Percentiles rank a stretch among this genome's conserved stretches.
phyloP scores from a whole-genome alignment of 2,797 vertebrate species.

The Gymnopithys bicolor region DNA sequence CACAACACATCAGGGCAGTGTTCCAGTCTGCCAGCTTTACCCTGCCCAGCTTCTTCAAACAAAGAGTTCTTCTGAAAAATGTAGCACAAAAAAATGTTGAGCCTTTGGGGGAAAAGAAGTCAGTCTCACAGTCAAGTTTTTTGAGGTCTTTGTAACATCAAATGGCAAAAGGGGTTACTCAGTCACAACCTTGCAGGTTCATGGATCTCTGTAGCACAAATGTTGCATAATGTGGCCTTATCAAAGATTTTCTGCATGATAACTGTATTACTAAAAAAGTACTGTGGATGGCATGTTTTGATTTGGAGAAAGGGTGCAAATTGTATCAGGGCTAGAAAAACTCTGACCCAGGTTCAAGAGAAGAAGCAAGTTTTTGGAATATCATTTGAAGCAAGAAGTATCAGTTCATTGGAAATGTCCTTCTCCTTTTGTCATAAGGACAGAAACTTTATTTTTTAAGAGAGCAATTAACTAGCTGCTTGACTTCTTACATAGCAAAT shows the following conservation, averaged over 20 bases:
- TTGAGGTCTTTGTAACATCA: conserved; percentile 36
- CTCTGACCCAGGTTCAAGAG: conserved; percentile 68
- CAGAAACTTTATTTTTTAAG: conserved; percentile 40
- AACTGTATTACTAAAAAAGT: conserved; percentile 62
- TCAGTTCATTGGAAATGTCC: conserved; percentile 48
- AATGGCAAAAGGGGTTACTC: conserved; percentile 34
- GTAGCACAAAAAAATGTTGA: conserved; percentile 55
- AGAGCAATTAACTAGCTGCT: conserved; percentile 32
- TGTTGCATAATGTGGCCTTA: conserved; percentile 36
- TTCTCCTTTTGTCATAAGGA: conserved; percentile 40
- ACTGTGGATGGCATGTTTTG: conserved; percentile 49
- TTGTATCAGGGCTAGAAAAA: conserved; percentile 67
- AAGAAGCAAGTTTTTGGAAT: conserved; percentile 53
- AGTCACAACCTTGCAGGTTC: conserved; percentile 49
- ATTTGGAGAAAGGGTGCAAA: conserved; percentile 63
- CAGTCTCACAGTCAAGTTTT: conserved; percentile 62
- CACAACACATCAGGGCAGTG: conserved; percentile 72
- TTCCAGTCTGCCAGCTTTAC: conserved; percentile 72
- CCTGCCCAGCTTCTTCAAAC: conserved; percentile 71
- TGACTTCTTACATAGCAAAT: conserved; percentile 19
- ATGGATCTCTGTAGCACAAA: background rate
- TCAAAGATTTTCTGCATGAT: conserved; percentile 53
- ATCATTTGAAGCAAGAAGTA: conserved; percentile 52
- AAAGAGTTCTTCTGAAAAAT: conserved; percentile 60
- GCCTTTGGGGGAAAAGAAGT: conserved; percentile 46